Conservation (phyloP, 2,797 vertebrate genomes). For the Artibeus lituratus region DNA sequence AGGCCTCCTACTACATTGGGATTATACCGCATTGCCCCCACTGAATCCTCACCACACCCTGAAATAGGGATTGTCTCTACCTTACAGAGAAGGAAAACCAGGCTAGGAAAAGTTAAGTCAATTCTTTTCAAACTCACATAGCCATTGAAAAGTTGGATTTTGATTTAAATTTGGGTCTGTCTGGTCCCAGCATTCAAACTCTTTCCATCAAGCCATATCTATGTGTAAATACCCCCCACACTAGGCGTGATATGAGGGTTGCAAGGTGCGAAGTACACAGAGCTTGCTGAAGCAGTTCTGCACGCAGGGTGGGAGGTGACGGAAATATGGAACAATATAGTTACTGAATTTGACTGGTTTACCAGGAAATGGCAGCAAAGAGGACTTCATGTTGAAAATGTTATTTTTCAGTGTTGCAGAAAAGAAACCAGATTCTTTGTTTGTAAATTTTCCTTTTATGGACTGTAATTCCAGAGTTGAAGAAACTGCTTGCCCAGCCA, state of each 20-base stretch:
- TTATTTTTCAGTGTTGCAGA: slow-evolving; percentile 14
- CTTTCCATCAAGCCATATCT: background rate
- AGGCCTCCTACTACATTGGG: background rate
- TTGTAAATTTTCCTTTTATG: slow-evolving; percentile 64
- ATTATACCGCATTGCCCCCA: background rate
- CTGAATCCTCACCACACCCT: background rate
- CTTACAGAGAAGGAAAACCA: slow-evolving; percentile 12
- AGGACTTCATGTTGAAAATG: background rate
- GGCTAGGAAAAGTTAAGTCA: background rate
- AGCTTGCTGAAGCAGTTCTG: background rate
- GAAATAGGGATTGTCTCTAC: background rate
- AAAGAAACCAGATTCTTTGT: slow-evolving; percentile 20
- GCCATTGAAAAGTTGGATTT: background rate
- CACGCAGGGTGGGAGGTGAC: background rate
- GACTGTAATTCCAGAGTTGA: background rate
- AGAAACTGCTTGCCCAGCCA: slow-evolving; percentile 30
- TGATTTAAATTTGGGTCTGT: background rate
- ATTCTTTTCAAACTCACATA: background rate
- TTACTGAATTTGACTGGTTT: background rate
- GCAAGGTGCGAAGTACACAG: background rate
- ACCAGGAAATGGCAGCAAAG: background rate
- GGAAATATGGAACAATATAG: background rate
- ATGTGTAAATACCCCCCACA: background rate
- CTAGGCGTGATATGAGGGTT: background rate
- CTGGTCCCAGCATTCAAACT: background rate